Base-by-base conservation (phyloP, 64 coral and sea anemone genomes). In the Anthopleura sola region DNA sequence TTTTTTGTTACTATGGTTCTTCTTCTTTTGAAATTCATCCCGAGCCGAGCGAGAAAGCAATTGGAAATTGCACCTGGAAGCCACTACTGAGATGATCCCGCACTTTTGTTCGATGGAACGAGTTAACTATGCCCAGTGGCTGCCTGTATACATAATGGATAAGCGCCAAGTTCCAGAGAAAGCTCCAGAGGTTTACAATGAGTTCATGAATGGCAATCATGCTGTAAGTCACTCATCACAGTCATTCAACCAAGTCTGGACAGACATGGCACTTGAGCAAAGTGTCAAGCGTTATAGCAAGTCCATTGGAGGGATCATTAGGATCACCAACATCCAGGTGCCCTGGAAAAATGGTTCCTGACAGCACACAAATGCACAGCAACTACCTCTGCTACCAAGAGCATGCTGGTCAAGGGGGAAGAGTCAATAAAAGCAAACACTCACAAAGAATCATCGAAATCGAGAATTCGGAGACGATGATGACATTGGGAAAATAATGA, bases 121-220 rank as follows among this genome's bases (percentile, higher is more conserved):
- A 7, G 20, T 78, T 34, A 78, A 78, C 26, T 78, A 78, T 40
- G 31, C 75, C 75, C 75, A 3, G 14, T 78, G 75, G 75, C 77
- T 80, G 16, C 77, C 77, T 0, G 77, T 80, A 37, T 80, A 68
- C n/a, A 29, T 68, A 19, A 68, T 68, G 34, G 75, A 78, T 78
- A 78, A 54, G 75, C 33, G 38, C 36, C 33, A 78, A 78, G 34
- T 46, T 37, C 34, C 33, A 46, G 75, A 38, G 38, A 38, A 32
- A 36, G 69, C 28, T 36, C 69, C 69, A 75, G 69, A 75, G 36
- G 81, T 84, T 17, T 60, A 84, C 54, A 34, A 84, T 37, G 82
- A 84, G 82, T 84, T 84, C 54, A n/a, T 84, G 17, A 55, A 60
- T 37, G 82, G 81, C 50, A 84, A 84, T 51, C 82, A 84, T 36